A percentile compares a stretch with the other conserved stretches of the same genome.
phyloP scores from a whole-genome alignment of 2,113 vertebrate species.

The Sinosuthora webbiana region DNA sequence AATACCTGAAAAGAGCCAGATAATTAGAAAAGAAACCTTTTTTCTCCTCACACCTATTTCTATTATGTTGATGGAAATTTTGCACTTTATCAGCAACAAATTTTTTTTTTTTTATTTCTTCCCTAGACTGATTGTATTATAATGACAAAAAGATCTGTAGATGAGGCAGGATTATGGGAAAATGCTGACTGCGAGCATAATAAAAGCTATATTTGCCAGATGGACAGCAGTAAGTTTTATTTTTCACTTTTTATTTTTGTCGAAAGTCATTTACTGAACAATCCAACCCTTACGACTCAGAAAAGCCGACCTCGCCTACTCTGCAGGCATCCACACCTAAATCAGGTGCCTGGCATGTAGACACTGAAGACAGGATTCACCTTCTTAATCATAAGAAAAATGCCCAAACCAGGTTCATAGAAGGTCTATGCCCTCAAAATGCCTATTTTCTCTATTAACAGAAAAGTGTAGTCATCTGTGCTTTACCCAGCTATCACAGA shows the following conservation, averaged over 20 bases:
- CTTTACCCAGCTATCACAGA: background rate
- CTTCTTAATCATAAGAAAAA: background rate
- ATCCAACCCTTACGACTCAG: fast-evolving
- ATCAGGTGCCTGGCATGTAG: background rate
- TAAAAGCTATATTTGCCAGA: constrained; percentile 42
- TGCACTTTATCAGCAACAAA: background rate
- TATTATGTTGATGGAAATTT: background rate
- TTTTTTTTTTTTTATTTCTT: background rate
- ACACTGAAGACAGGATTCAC: background rate
- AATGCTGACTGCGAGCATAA: background rate
- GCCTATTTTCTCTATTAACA: background rate
- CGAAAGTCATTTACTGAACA: background rate
- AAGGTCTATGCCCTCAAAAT: background rate
- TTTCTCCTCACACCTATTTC: background rate
- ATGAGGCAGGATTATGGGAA: background rate
- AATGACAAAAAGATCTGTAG: background rate
- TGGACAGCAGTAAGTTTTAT: constrained; percentile 14
- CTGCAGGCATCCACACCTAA: background rate
- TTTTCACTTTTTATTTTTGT: background rate
- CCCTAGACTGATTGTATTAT: background rate
- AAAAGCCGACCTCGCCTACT: fast-evolving
- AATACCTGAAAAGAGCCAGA: background rate
- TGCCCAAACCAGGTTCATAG: background rate
- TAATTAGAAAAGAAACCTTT: background rate
- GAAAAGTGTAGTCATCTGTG: background rate